phyloP scores from a whole-genome alignment of 2,888 invertebrate species.

The Drosophila pseudotalamancana region DNA sequence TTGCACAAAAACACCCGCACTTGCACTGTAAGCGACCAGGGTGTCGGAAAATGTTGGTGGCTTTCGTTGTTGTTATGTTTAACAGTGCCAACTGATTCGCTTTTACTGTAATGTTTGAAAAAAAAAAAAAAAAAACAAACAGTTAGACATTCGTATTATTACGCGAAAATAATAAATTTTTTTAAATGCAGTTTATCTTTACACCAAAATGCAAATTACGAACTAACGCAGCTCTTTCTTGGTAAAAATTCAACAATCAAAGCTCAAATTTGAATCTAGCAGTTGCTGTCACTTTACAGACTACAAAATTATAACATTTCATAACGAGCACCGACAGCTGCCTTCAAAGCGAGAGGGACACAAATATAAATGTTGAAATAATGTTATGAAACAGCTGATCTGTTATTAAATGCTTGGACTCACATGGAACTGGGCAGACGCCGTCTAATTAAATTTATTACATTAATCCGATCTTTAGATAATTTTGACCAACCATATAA shows the following conservation, averaged over 20 bases:
- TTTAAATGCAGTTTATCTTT: too few species aligned
- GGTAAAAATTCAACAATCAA: too few species aligned
- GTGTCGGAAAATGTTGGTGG: slow-evolving; percentile 6
- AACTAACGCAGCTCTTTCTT: too few species aligned
- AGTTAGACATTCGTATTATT: too few species aligned
- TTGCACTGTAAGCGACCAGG: slow-evolving; percentile 38
- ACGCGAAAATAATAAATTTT: too few species aligned
- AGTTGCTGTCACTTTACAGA: too few species aligned
- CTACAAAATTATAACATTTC: too few species aligned
- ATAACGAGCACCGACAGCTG: too few species aligned
- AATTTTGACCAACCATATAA: background rate
- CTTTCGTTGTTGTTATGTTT: slow-evolving; percentile 8
- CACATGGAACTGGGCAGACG: background rate
- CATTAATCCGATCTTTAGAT: background rate
- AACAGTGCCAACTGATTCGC: slow-evolving; percentile 10
- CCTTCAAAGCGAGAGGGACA: background rate
- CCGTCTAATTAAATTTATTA: background rate
- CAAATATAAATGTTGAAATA: background rate
- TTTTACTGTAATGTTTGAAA: slow-evolving; percentile 1
- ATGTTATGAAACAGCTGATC: slow-evolving; percentile 4
- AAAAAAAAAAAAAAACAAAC: too few species aligned
- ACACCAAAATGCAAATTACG: too few species aligned
- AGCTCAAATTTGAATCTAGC: too few species aligned
- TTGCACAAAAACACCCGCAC: slow-evolving; percentile 55
- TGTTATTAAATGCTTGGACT: background rate